Conservation (phyloP, 2,797 vertebrate species). For the Microctenopoma lineatum region DNA sequence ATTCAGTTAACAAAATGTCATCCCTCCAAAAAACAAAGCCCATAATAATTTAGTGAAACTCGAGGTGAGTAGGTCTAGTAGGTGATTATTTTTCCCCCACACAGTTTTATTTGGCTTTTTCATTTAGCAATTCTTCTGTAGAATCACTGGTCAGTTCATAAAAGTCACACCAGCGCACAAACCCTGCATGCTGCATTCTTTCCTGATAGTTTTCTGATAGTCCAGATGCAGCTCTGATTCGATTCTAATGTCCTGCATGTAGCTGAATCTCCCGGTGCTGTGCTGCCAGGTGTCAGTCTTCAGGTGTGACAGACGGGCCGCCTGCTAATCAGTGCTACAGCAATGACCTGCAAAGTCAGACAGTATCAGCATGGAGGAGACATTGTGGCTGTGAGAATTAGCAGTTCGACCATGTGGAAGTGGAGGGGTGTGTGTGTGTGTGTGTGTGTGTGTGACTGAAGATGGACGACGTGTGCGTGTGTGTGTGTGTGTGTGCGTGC, state of each 20-base stretch:
- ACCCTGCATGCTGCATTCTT: too few relatives aligned
- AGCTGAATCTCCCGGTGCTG: neutral
- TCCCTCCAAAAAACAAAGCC: too few relatives aligned
- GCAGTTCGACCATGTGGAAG: slow-evolving; percentile 72
- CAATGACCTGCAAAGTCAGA: slow-evolving; percentile 55
- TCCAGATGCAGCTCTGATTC: slow-evolving; percentile 11
- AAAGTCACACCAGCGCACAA: too few relatives aligned
- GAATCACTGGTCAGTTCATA: too few relatives aligned
- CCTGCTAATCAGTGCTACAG: slow-evolving; percentile 46
- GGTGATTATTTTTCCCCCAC: too few relatives aligned
- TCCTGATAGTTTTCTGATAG: too few relatives aligned
- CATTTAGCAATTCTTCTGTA: too few relatives aligned
- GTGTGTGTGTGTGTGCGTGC: slow-evolving; percentile 15
- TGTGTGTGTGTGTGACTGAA: slow-evolving; percentile 57
- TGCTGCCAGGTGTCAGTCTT: slow-evolving; percentile 29
- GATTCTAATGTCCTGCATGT: slow-evolving; percentile 20
- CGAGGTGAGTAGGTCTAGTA: too few relatives aligned
- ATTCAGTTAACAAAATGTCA: too few relatives aligned
- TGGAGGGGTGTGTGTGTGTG: slow-evolving; percentile 37
- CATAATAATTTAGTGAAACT: too few relatives aligned
- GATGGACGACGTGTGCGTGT: slow-evolving; percentile 58
- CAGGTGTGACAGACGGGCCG: slow-evolving; percentile 65
- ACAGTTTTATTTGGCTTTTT: too few relatives aligned
- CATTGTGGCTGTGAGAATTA: slow-evolving; percentile 66
- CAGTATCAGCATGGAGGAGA: slow-evolving; percentile 57